Base-by-base conservation (phyloP, 2,113 vertebrate species). In the Megaceryle torquata region DNA sequence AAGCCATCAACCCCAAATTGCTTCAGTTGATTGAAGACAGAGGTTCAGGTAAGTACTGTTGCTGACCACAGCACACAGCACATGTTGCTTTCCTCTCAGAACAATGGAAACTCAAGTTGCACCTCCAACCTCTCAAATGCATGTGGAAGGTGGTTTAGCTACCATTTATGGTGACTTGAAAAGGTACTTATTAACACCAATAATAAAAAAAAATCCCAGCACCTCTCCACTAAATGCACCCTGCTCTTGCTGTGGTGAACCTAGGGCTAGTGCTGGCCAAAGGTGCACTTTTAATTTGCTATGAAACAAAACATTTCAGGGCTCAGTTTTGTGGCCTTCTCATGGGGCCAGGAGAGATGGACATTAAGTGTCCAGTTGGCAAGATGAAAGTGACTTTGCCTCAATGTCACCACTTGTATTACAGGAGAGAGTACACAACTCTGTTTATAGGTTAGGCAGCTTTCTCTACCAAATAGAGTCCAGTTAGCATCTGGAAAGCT, bases 1-100 rank as follows among this genome's bases (percentile, higher is more conserved):
- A 99, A 98, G 99, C 99, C 97, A 99, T 99, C 98, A 99, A 99
- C 98, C 99, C 99, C 96, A 99, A 99, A 96, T 99, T 99, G 96
- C 98, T 99, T 94, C 99, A 99, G 97, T 98, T 99, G 98, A 97
- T 99, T 88, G 99, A 99, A 98, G 99, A 99, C 98, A 99, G 99
- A 99, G 99, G 99, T 98, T 98, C 98, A 99, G 99, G 99, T 99
- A 98, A 97, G 94, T 75, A 7, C 56, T 74, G 2, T 22, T 77
- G 22, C 35, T 31, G 3, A 64, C 33, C 26, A 57, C 10, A 6
- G 25, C 19, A 46, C 26, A 57, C 10, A 6, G 25, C 19, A 46
- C 19, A 46, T 7, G 1, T 82, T 71, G 53, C 15, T 92, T 92
- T 78, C 16, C 8, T 63, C 56, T 72, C 1, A 93, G 48, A 57